These are phyloP conservation scores for Gallinago nigripennis DNA, from an alignment of 2,797 vertebrate species.

Conservation along the genomic window DNA sequence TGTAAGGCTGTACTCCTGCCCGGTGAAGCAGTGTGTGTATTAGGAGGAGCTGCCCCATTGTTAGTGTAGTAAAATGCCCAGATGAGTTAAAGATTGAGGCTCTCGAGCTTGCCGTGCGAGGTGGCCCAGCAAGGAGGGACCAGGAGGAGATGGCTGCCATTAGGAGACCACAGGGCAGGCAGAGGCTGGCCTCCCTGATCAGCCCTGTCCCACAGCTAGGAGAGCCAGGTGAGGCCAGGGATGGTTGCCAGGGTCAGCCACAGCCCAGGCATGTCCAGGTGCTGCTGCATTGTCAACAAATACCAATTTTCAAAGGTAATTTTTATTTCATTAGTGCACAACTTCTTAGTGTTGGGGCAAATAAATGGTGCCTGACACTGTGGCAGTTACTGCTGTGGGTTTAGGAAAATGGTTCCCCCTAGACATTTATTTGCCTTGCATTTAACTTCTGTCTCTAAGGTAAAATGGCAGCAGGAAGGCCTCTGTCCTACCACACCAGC, in stretches of 20 bases:
- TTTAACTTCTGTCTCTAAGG: not conserved
- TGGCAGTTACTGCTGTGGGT: not conserved
- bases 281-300: accelerated
- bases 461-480: not conserved
- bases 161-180: not conserved
- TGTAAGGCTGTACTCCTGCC: not conserved
- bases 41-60: not conserved
- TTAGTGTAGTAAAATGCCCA: not conserved
- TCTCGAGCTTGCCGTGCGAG: accelerated
- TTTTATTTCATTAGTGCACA: not conserved
- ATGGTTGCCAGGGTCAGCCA: accelerated
- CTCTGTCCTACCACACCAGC: not conserved
- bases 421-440: not conserved
- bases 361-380: not conserved
- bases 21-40: accelerated
- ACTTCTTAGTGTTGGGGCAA: not conserved
- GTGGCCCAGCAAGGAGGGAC: not conserved
- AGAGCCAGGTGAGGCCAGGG: accelerated
- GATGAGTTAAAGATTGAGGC: not conserved
- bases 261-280: accelerated
- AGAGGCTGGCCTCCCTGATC: accelerated
- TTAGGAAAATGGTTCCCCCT: not conserved
- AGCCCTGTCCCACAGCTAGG: accelerated
- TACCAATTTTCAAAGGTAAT: not conserved
- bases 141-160: not conserved